Conservation (phyloP, 2,888 invertebrate species). For the Cerastoderma edule region DNA sequence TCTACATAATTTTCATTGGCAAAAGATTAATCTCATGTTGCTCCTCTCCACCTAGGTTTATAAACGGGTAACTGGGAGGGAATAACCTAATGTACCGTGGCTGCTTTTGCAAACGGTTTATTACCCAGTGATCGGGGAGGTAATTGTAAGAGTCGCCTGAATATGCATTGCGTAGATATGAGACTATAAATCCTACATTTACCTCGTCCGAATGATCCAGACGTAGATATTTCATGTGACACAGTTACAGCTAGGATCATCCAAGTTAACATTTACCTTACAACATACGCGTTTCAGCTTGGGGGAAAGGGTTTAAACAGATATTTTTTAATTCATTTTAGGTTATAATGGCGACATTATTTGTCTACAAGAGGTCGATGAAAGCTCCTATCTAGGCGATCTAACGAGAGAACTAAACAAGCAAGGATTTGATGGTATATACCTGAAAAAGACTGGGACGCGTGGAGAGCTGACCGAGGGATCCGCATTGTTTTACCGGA, state of each 20-base stretch:
- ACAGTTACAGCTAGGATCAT: neutral
- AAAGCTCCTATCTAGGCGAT: neutral
- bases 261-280: neutral
- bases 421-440: neutral
- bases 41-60: no score
- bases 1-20: no score
- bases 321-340: neutral
- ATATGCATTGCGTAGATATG: neutral
- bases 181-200: neutral
- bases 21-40: no score
- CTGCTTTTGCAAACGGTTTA: no score
- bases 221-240: neutral
- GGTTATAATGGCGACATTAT: conserved; percentile 15
- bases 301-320: neutral
- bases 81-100: no score
- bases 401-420: neutral
- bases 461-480: conserved; percentile 8
- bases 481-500: neutral
- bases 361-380: conserved; percentile 12
- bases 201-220: neutral
- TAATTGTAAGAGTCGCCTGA: no score
- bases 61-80: no score
- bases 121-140: no score
- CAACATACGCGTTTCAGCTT: neutral
- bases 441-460: neutral